Conservation (phyloP, 1,140 invertebrate genomes). For the Aradophagus sp. region DNA sequence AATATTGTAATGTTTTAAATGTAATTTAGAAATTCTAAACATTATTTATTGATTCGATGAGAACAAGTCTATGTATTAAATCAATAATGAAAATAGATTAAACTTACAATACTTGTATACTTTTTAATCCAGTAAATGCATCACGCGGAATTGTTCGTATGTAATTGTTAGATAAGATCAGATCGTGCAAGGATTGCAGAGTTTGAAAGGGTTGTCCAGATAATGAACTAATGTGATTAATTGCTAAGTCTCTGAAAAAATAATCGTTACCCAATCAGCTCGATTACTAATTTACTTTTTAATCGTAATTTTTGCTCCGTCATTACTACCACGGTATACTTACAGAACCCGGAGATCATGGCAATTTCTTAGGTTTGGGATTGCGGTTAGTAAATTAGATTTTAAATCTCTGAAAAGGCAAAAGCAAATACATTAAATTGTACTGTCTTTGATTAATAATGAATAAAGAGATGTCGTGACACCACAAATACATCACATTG, state of each 20-base stretch:
- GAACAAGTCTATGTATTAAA: too few species aligned
- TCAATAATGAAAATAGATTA: neutral
- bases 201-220: slow-evolving; percentile 82
- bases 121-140: slow-evolving; percentile 86
- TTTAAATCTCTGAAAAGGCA: slow-evolving; percentile 82
- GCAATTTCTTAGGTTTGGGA: slow-evolving; percentile 85
- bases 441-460: too few species aligned
- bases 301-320: too few species aligned
- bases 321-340: slow-evolving; percentile 81
- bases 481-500: too few species aligned
- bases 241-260: slow-evolving; percentile 87
- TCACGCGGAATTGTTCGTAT: slow-evolving; percentile 84
- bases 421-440: neutral
- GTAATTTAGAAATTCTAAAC: too few species aligned
- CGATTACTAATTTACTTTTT: too few species aligned
- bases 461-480: too few species aligned
- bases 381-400: slow-evolving; percentile 82
- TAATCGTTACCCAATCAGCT: too few species aligned
- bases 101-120: slow-evolving; percentile 90
- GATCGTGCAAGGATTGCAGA: slow-evolving; percentile 85
- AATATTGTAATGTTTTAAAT: too few species aligned
- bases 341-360: slow-evolving; percentile 88
- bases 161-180: slow-evolving; percentile 88
- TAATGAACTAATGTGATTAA: slow-evolving; percentile 85
- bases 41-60: too few species aligned